A percentile compares a stretch with the other conserved stretches of the same genome.
phyloP scores from a whole-genome alignment of 1,140 invertebrate species.

The Drosophila miranda region DNA sequence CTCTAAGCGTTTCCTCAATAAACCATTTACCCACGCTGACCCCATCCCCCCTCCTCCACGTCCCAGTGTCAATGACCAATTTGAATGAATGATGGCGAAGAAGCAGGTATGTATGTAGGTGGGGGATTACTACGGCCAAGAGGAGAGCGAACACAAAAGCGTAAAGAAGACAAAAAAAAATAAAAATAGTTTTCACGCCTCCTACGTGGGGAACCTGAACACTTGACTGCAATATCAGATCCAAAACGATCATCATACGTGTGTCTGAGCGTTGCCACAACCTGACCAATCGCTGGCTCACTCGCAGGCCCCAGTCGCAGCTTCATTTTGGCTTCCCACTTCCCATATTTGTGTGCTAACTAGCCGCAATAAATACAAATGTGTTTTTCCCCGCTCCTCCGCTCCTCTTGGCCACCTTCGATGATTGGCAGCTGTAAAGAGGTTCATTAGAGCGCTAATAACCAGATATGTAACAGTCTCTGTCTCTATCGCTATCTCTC shows the following conservation, averaged over 20 bases:
- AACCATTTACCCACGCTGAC: conserved; percentile 38
- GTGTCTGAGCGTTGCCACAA: conserved; percentile 19
- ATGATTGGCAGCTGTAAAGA: conserved; percentile 68
- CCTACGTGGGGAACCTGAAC: conserved; percentile 24
- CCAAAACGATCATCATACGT: conserved; percentile 4
- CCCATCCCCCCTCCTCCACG: conserved; percentile 1
- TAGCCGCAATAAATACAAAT: conserved; percentile 43
- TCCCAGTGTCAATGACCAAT: conserved; percentile 50
- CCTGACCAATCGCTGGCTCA: too few relatives aligned
- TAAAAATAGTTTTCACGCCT: conserved; percentile 46
- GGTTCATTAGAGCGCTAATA: conserved; percentile 71
- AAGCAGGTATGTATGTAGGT: conserved; percentile 7
- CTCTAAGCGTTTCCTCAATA: conserved; percentile 41
- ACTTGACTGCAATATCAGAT: conserved; percentile 20
- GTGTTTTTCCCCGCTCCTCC: conserved; percentile 13
- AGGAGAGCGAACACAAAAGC: conserved; percentile 1
- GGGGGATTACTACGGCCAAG: too few relatives aligned
- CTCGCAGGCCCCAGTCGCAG: neutral
- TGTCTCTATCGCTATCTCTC: too few relatives aligned
- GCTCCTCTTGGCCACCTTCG: conserved; percentile 7
- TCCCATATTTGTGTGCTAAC: conserved; percentile 54
- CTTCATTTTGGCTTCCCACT: neutral
- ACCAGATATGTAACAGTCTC: conserved; percentile 55
- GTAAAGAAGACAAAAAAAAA: conserved; percentile 9
- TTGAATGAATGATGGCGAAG: conserved; percentile 28